Evolutionary conservation across 2,888 invertebrate genomes (phyloP), one percentile per base, ranked within the genome.

Genomic region (Microplitis deprimator): DNA sequence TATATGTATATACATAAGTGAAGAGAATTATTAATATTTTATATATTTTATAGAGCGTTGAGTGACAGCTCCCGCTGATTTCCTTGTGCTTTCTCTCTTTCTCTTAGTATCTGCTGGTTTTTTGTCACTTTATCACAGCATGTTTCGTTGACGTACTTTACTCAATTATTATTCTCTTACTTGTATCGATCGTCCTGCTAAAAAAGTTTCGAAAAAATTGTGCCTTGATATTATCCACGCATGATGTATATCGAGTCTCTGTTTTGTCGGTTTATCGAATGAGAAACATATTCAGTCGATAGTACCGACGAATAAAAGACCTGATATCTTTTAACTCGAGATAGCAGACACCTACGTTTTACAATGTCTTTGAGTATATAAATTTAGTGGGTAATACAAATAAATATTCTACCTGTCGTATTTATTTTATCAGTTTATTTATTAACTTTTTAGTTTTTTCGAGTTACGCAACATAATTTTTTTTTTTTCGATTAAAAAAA

Each of bases 61-160:
- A 73, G 64, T 73, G 64, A 20, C 64, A 73, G 64, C 73, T 73
- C 73, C 40, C 65, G 73, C 64, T 73, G 73, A 59, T 59, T 70
- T 59, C 29, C 29, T 70, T 70, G 29, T 38, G 29, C 29, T 29
- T 59, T 59, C 69, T 59, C 68, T 68, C 10, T 68, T 7, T 41
- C 13, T 13, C 41, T 68, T 41, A 68, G 16, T 68, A 16, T 68
- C 16, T 16, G 3, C 16, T 67, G 13, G 16, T 68, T n/a, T 68
- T 68, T 68, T 68, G 40, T 68, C 29, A 5, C 41, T 41, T 29
- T 29, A 29, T 29, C 20, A 17, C 16, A 6, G 41, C 17, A 8
- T 68, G 17, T 68, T 41, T 68, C 62, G 17, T 16, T 62, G n/a
- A 17, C 40, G 16, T 62, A 39, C 17, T 61, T 17, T 40, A 50